These are phyloP conservation scores for Nyctibius grandis DNA, from an alignment of 2,797 vertebrate species.

Conservation along the genomic window DNA sequence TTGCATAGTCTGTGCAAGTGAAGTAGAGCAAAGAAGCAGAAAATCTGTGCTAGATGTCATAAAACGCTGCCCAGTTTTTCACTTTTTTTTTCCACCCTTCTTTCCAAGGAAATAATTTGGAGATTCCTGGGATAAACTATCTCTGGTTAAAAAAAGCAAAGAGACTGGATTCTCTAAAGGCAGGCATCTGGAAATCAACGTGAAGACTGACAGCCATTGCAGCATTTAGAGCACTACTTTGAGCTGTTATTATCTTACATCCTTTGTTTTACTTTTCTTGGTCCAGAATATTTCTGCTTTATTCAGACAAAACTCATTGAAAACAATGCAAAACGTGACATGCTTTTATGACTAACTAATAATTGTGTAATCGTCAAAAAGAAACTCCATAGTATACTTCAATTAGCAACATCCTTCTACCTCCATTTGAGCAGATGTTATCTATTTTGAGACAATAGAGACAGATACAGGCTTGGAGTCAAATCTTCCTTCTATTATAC, in stretches of 20 bases:
- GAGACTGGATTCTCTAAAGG: background rate
- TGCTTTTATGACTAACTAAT: background rate
- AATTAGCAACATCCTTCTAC: background rate
- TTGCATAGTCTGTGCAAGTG: background rate
- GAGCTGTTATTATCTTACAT: background rate
- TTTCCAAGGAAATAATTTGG: background rate
- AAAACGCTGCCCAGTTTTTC: background rate
- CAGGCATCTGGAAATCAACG: background rate
- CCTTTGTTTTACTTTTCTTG: background rate
- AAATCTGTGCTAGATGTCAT: constrained; percentile 4
- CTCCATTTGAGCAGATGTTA: background rate
- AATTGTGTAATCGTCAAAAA: background rate
- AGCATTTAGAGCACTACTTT: background rate
- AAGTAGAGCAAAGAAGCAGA: background rate
- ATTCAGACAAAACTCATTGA: background rate
- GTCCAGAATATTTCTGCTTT: background rate
- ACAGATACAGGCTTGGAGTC: background rate
- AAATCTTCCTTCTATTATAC: background rate
- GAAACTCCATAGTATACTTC: background rate
- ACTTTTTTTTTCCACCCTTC: background rate
- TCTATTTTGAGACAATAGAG: background rate
- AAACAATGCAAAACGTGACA: background rate
- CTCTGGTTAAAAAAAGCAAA: background rate
- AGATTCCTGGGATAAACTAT: background rate
- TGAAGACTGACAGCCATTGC: background rate